A percentile compares a stretch with the other conserved stretches of the same genome.
phyloP scores from a whole-genome alignment of 2,888 invertebrate genomes.

The Idaea aversata region DNA sequence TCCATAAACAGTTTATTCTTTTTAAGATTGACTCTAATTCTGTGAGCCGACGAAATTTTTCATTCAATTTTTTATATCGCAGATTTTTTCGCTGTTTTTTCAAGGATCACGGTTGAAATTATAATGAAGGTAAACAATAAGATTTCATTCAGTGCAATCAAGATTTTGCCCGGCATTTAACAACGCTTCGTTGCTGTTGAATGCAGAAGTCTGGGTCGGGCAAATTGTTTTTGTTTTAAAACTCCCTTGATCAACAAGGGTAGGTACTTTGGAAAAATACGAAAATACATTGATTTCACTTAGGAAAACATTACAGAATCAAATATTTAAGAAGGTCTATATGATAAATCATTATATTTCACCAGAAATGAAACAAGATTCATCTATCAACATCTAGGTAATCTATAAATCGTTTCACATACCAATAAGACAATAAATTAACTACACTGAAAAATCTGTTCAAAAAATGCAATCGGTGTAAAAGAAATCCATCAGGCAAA shows the following conservation, averaged over 20 bases:
- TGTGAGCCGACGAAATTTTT: background rate
- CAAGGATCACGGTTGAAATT: slow-evolving; percentile 21
- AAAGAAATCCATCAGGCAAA: background rate
- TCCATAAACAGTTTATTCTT: background rate
- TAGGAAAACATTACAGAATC: too few relatives aligned
- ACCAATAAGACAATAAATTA: too few relatives aligned
- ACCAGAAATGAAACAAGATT: too few relatives aligned
- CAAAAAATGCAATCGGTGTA: background rate
- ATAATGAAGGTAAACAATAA: slow-evolving; percentile 30
- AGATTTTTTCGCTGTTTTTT: slow-evolving; percentile 12
- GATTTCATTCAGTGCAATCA: slow-evolving; percentile 24
- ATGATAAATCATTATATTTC: too few relatives aligned
- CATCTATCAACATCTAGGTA: too few relatives aligned
- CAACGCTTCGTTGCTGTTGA: slow-evolving; percentile 15
- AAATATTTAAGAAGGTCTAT: too few relatives aligned
- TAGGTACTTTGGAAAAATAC: background rate
- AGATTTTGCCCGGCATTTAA: slow-evolving; percentile 14
- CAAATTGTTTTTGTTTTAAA: background rate
- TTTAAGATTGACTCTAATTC: background rate
- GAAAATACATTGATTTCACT: too few relatives aligned
- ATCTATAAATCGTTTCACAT: too few relatives aligned
- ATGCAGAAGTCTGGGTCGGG: slow-evolving; percentile 10
- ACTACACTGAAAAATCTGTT: too few relatives aligned
- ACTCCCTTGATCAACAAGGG: background rate
- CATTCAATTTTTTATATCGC: background rate